phyloP scores from a whole-genome alignment of 2,888 invertebrate genomes.

The Bursaphelenchus okinawaensis region DNA sequence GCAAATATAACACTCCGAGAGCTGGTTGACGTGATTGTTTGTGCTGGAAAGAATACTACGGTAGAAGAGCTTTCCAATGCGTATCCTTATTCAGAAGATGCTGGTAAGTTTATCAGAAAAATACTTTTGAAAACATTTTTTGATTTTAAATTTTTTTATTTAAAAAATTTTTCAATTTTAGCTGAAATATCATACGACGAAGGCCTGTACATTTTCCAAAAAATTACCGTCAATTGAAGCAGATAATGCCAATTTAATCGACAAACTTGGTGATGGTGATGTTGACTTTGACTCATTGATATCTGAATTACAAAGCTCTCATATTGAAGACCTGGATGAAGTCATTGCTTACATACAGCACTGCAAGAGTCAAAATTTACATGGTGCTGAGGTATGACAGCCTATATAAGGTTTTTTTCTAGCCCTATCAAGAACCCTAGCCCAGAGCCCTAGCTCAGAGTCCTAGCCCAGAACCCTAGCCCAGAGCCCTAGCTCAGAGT shows the following conservation, averaged over 20 bases:
- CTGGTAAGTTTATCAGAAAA: neutral
- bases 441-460: too few species aligned
- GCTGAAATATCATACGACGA: constrained; percentile 22
- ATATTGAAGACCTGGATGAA: neutral
- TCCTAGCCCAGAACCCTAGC: too few species aligned
- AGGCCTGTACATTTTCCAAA: constrained; percentile 26
- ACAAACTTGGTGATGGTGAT: constrained; percentile 5
- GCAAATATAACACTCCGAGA: constrained; percentile 22
- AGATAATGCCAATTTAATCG: constrained; percentile 1
- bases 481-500: too few species aligned
- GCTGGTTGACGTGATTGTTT: constrained; percentile 27
- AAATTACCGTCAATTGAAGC: neutral
- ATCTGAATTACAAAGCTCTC: neutral
- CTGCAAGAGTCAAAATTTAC: neutral
- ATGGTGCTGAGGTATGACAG: neutral
- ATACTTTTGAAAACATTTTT: neutral
- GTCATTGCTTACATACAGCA: neutral
- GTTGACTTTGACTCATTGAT: constrained; percentile 13
- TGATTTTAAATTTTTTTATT: too few species aligned
- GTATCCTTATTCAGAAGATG: neutral
- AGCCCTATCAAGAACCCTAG: too few species aligned
- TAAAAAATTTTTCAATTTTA: too few species aligned
- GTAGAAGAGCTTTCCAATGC: constrained; percentile 16
- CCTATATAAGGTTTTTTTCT: too few species aligned
- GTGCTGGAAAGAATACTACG: constrained; percentile 24